Conservation (phyloP, 92 coral and sea anemone species). For the Metridium senile region DNA sequence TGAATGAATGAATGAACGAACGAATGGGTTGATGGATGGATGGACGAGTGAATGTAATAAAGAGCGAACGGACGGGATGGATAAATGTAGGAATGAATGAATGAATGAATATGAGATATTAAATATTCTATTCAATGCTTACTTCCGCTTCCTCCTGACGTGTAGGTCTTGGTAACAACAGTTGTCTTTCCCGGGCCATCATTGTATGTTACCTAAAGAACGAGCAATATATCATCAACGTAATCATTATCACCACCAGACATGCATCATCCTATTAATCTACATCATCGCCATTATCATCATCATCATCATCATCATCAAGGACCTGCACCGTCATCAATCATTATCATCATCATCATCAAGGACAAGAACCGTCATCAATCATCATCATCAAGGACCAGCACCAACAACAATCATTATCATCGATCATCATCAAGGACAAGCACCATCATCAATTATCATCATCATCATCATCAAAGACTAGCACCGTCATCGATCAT, state of each 20-base stretch:
- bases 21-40: neutral
- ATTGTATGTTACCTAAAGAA: conserved; percentile 51
- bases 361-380: too few species aligned
- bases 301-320: neutral
- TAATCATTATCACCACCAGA: neutral
- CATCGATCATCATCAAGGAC: neutral
- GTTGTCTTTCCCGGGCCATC: conserved; percentile 54
- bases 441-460: neutral
- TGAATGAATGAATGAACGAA: neutral
- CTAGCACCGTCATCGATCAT: neutral
- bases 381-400: neutral
- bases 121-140: neutral
- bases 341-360: neutral
- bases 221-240: neutral
- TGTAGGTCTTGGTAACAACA: conserved; percentile 56
- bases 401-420: neutral
- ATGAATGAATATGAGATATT: neutral
- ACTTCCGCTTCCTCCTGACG: conserved; percentile 39
- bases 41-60: neutral
- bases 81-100: neutral
- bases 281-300: neutral
- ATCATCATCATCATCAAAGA: neutral
- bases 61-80: neutral
- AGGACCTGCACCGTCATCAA: neutral
- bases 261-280: neutral